phyloP scores from a whole-genome alignment of 2,888 invertebrate genomes.

The Platycnemis pennipes region DNA sequence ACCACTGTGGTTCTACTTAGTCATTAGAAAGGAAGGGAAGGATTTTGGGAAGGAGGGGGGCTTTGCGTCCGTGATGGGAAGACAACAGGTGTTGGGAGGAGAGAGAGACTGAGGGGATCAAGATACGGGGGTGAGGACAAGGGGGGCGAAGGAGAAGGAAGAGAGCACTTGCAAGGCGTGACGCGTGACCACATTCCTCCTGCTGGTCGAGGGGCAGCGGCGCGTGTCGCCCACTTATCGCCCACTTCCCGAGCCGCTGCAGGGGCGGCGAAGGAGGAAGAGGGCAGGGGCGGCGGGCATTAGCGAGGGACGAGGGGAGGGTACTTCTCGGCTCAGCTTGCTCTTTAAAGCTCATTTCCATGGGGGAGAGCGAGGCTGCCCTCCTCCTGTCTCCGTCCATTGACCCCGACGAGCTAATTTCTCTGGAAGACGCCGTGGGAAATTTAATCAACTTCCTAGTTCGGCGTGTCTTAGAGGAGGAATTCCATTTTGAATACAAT shows the following conservation, averaged over 20 bases:
- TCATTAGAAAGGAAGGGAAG: background rate
- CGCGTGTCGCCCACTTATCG: background rate
- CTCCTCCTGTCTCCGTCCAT: background rate
- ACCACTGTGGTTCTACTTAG: background rate
- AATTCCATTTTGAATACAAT: no score
- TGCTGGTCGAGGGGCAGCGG: background rate
- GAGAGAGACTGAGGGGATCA: background rate
- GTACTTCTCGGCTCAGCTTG: background rate
- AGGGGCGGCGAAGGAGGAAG: background rate
- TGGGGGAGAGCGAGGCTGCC: background rate
- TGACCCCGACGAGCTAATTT: background rate
- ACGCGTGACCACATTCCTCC: background rate
- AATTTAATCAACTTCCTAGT: background rate
- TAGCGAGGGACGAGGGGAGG: background rate
- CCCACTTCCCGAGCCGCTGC: no score
- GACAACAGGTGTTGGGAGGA: constrained; percentile 47
- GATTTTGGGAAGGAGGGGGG: background rate
- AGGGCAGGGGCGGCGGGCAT: background rate
- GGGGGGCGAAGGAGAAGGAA: background rate
- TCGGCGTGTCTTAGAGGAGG: background rate
- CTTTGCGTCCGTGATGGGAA: background rate
- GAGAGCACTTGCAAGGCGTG: background rate
- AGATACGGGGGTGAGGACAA: background rate
- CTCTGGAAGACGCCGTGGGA: background rate
- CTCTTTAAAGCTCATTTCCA: background rate